Conservation (phyloP, 2,113 vertebrate species). For the Rhinolophus sinicus region DNA sequence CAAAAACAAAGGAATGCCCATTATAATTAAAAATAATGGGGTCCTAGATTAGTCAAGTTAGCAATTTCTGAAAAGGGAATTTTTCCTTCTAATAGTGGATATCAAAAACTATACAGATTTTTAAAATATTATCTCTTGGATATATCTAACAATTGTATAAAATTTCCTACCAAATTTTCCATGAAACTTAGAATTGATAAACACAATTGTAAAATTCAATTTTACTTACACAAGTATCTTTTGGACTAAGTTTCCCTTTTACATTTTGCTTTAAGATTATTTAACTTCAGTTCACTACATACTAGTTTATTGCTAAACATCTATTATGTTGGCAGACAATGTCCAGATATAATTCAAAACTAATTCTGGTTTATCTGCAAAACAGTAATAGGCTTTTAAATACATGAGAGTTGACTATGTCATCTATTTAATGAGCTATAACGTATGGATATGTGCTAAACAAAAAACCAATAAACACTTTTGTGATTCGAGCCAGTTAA, state of each 20-base stretch:
- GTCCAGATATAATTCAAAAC: neutral
- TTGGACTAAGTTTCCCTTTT: neutral
- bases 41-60: neutral
- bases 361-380: slow-evolving; percentile 4
- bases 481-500: neutral
- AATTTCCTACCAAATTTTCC: slow-evolving; percentile 1
- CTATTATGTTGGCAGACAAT: neutral
- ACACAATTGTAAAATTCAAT: neutral
- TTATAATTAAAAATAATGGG: slow-evolving; percentile 19
- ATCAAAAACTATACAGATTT: neutral
- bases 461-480: neutral
- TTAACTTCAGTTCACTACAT: slow-evolving; percentile 14
- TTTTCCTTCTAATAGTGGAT: neutral
- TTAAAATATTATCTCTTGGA: neutral
- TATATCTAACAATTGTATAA: neutral
- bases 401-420: neutral
- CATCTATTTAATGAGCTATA: neutral
- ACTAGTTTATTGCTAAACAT: neutral
- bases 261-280: slow-evolving; percentile 23
- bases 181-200: neutral
- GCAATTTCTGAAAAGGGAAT: neutral
- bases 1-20: neutral
- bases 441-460: neutral
- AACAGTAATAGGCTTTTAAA: neutral
- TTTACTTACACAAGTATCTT: neutral